phyloP scores from a whole-genome alignment of 2,113 vertebrate genomes.

The Cromileptes altivelis region DNA sequence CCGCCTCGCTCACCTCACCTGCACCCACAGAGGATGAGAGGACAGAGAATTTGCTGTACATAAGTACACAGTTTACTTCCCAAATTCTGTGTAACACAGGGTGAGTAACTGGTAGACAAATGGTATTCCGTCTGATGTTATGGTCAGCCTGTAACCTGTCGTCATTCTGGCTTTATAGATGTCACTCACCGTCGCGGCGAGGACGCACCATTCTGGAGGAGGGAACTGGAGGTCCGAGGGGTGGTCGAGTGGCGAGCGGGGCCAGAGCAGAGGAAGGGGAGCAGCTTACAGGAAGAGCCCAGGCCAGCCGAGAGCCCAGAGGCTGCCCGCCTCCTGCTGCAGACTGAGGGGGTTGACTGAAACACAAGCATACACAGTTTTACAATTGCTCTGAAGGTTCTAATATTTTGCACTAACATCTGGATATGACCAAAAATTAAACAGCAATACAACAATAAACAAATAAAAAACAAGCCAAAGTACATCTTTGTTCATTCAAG shows the following conservation, averaged over 20 bases:
- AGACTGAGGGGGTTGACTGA: constrained; percentile 87
- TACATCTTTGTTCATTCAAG: constrained; percentile 5
- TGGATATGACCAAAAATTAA: neutral
- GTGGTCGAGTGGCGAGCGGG: constrained; percentile 84
- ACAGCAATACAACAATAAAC: too few relatives aligned
- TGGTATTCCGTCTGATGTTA: neutral
- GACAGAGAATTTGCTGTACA: neutral
- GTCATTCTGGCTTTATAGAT: neutral
- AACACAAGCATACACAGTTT: constrained; percentile 27
- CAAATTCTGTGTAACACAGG: too few relatives aligned
- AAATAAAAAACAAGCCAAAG: too few relatives aligned
- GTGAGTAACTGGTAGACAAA: too few relatives aligned
- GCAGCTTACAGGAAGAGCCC: constrained; percentile 87
- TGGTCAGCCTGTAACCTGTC: neutral
- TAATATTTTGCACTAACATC: neutral
- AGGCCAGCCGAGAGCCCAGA: constrained; percentile 91
- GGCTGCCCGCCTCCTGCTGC: constrained; percentile 82
- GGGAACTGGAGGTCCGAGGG: constrained; percentile 80
- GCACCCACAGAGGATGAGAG: constrained; percentile 39
- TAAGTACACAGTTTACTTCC: too few relatives aligned
- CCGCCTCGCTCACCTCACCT: constrained; percentile 90
- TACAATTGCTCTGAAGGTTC: neutral
- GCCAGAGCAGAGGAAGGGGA: constrained; percentile 87
- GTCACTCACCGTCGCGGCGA: constrained; percentile 89
- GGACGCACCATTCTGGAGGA: constrained; percentile 77